phyloP scores from a whole-genome alignment of 2,113 vertebrate genomes.

The Columba janthina region DNA sequence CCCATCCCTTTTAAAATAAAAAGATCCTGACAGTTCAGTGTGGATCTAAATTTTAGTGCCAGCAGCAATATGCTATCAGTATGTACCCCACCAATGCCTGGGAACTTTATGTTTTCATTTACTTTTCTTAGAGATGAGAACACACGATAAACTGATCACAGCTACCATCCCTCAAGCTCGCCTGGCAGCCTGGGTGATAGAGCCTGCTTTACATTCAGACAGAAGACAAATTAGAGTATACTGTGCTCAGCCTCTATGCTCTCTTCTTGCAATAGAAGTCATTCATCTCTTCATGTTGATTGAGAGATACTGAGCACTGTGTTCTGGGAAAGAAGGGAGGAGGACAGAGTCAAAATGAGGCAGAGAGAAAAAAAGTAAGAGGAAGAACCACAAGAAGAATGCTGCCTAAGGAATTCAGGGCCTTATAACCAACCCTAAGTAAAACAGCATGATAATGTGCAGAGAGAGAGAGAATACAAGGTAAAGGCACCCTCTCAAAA shows the following conservation, averaged over 20 bases:
- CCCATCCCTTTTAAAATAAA: neutral
- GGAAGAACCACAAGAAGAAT: neutral
- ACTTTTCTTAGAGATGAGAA: constrained; percentile 64
- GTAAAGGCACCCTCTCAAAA: neutral
- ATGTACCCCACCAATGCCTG: neutral
- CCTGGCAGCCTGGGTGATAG: constrained; percentile 58
- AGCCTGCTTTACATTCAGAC: constrained; percentile 47
- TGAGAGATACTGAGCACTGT: neutral
- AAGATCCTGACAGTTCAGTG: neutral
- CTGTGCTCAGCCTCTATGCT: constrained; percentile 20
- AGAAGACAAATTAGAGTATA: constrained; percentile 58
- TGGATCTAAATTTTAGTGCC: constrained; percentile 32
- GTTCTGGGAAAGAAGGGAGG: neutral
- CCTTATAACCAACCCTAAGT: neutral
- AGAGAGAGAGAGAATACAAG: neutral
- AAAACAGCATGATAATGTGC: neutral
- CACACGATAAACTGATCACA: constrained; percentile 76
- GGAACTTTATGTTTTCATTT: constrained; percentile 68
- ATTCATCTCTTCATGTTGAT: constrained; percentile 42
- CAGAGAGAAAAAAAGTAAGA: neutral
- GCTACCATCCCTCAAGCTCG: constrained; percentile 69
- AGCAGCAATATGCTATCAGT: constrained; percentile 50
- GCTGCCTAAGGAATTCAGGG: neutral
- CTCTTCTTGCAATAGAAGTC: constrained; percentile 17
- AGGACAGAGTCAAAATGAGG: neutral